phyloP scores from a whole-genome alignment of 2,797 vertebrate species.

The Channallabes apus region DNA sequence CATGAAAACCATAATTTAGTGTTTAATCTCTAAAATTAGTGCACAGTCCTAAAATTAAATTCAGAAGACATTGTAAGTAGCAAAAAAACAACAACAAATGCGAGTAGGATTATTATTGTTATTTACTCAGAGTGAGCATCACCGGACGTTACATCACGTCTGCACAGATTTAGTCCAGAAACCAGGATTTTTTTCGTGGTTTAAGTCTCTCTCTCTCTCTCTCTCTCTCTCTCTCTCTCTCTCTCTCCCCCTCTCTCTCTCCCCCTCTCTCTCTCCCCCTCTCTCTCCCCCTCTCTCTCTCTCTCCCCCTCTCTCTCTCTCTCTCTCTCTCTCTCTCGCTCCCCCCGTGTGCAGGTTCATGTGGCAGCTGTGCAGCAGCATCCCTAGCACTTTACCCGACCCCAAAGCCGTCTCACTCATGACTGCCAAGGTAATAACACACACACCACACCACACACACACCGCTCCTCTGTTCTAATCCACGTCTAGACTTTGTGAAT shows the following conservation, averaged over 20 bases:
- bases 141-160: too few relatives aligned
- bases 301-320: background rate
- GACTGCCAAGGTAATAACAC: conserved; percentile 90
- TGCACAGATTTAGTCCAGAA: background rate
- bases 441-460: background rate
- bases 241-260: too few relatives aligned
- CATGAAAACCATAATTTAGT: too few relatives aligned
- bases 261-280: too few relatives aligned
- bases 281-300: too few relatives aligned
- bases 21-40: too few relatives aligned
- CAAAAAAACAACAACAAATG: too few relatives aligned
- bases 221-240: too few relatives aligned
- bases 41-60: too few relatives aligned
- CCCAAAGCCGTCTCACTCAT: conserved; percentile 96
- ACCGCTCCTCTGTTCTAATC: background rate
- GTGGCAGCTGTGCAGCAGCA: conserved; percentile 99
- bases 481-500: background rate
- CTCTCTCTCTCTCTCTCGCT: background rate
- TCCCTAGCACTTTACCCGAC: conserved; percentile 95
- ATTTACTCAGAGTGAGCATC: too few relatives aligned
- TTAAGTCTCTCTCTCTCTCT: background rate
- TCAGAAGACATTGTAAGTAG: too few relatives aligned
- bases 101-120: too few relatives aligned
- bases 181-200: background rate
- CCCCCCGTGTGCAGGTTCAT: conserved; percentile 82